Conservation (phyloP, 1,140 invertebrate species). For the Aricia agestis region DNA sequence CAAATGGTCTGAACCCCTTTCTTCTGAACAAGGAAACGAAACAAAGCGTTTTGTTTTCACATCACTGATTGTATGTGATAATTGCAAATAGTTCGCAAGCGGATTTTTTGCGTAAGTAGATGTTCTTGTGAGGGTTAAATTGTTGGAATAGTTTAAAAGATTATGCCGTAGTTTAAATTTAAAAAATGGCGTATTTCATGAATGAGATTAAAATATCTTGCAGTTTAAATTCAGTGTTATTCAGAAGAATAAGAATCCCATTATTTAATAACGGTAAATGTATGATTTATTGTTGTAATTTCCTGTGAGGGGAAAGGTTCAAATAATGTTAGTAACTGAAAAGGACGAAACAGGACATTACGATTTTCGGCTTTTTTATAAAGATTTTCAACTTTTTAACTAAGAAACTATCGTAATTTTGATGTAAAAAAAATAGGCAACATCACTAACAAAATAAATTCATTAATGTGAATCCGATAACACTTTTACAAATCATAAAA, state of each 20-base stretch:
- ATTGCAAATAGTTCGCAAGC: not conserved
- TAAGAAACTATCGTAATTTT: no score
- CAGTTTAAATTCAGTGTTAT: no score
- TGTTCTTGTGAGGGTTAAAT: not conserved
- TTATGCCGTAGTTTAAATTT: not conserved
- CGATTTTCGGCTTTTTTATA: not conserved
- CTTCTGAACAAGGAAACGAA: slow-evolving; percentile 64
- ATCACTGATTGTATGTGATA: slow-evolving; percentile 17
- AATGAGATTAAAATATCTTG: no score
- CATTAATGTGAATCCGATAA: not conserved
- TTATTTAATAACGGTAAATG: not conserved
- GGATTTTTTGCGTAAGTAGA: not conserved
- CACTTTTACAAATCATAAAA: not conserved
- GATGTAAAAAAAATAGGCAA: no score
- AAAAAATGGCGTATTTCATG: no score
- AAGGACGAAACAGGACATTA: not conserved
- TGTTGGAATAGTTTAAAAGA: not conserved
- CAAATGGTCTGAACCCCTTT: slow-evolving; percentile 69
- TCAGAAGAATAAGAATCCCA: no score
- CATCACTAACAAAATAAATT: not conserved
- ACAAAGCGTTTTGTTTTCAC: slow-evolving; percentile 41
- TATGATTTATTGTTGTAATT: not conserved
- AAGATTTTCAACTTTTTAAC: no score
- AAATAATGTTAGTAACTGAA: not conserved
- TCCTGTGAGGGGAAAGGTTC: not conserved